phyloP scores from a whole-genome alignment of 1,140 invertebrate species.

The Drosophila nigrodunni region DNA sequence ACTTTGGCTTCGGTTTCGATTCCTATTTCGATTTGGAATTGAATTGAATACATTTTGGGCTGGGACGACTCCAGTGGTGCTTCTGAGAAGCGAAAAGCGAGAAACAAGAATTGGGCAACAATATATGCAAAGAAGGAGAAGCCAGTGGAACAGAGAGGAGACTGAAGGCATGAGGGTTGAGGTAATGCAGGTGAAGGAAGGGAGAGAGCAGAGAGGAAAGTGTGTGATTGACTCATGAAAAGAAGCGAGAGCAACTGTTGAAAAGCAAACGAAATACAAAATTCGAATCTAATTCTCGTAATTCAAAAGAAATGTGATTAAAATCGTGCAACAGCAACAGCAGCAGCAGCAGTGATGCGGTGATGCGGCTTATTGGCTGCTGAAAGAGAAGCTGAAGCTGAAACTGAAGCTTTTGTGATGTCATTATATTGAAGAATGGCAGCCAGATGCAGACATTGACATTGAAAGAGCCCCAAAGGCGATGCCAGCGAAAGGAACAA shows the following conservation, averaged over 20 bases:
- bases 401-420: constrained; percentile 74
- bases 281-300: constrained; percentile 69
- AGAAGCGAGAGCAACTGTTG: constrained; percentile 52
- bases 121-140: constrained; percentile 44
- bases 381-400: constrained; percentile 57
- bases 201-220: background rate
- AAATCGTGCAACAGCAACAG: constrained; percentile 62
- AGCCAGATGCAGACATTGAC: constrained; percentile 72
- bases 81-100: constrained; percentile 11
- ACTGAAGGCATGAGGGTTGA: constrained; percentile 9
- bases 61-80: constrained; percentile 8
- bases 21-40: constrained; percentile 29
- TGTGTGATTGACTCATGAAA: constrained; percentile 79
- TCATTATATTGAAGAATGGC: constrained; percentile 83
- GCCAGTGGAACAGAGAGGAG: background rate
- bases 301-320: constrained; percentile 82
- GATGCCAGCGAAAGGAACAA: constrained; percentile 25
- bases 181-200: too few species aligned
- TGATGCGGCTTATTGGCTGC: constrained; percentile 51
- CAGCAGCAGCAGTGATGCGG: constrained; percentile 1
- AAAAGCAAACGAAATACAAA: constrained; percentile 56
- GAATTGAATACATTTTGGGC: constrained; percentile 64
- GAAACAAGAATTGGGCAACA: constrained; percentile 4
- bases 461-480: constrained; percentile 63
- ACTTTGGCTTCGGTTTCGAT: constrained; percentile 1